phyloP scores from a whole-genome alignment of 2,113 vertebrate species.

The Piaya cayana region DNA sequence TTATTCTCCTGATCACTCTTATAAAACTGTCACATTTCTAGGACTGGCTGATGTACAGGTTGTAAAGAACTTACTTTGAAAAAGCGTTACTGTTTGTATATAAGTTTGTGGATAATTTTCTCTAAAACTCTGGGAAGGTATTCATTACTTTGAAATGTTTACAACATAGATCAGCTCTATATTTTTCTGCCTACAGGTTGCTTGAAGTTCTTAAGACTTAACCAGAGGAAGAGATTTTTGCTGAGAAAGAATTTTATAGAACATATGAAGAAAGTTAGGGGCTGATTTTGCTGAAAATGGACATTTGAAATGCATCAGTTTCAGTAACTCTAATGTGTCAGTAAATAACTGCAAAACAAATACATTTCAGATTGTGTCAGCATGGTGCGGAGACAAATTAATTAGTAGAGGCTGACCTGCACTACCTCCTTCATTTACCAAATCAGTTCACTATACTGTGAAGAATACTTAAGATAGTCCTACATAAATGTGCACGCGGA shows the following conservation, averaged over 20 bases:
- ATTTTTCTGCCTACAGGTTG: background rate
- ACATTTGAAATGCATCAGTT: background rate
- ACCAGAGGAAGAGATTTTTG: background rate
- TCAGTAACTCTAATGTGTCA: background rate
- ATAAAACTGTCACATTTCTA: background rate
- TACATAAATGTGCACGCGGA: accelerated
- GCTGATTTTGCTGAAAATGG: background rate
- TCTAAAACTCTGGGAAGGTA: background rate
- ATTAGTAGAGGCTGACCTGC: background rate
- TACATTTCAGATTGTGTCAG: background rate
- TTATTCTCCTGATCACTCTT: background rate
- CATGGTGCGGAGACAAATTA: background rate
- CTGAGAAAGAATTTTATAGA: background rate
- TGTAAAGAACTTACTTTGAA: background rate
- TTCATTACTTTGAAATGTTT: background rate
- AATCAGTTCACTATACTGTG: background rate
- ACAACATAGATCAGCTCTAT: background rate
- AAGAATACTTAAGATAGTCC: background rate
- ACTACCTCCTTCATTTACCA: background rate
- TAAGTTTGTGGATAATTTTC: background rate
- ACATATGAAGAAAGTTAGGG: background rate
- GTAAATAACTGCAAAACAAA: background rate
- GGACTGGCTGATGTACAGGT: background rate
- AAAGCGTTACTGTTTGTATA: background rate
- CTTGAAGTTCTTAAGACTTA: background rate